A percentile compares a stretch with the other conserved stretches of the same genome.
Evolutionary conservation across 2,797 vertebrate genomes (phyloP).

Genomic region (Enteromius viviparus): DNA sequence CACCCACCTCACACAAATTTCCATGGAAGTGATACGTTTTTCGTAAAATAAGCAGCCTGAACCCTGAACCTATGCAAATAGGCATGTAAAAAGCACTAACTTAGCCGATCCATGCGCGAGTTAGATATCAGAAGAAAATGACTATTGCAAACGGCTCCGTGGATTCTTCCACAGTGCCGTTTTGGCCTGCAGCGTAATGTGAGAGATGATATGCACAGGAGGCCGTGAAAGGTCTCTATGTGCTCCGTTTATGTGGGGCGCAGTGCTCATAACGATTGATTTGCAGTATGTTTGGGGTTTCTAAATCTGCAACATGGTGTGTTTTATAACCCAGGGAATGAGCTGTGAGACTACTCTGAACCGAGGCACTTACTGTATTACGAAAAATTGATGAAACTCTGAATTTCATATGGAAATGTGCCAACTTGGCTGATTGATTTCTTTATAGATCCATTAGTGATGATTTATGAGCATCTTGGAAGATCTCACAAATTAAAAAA

Average conservation of each 20-base stretch:
- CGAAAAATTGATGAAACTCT: constrained; percentile 48
- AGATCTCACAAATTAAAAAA: constrained; percentile 34
- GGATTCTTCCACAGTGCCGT: constrained; percentile 45
- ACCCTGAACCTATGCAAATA: constrained; percentile 56
- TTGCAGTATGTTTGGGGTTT: constrained; percentile 61
- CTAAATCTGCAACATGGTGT: constrained; percentile 57
- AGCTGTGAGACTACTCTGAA: constrained; percentile 40
- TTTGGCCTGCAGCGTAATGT: constrained; percentile 55
- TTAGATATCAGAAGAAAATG: constrained; percentile 55
- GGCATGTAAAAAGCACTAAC: constrained; percentile 37
- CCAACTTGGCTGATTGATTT: constrained; percentile 44
- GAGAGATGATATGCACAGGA: constrained; percentile 61
- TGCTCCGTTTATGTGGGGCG: constrained; percentile 52
- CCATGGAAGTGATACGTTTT: constrained; percentile 45
- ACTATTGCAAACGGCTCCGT: constrained; percentile 46
- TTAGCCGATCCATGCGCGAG: constrained; percentile 49
- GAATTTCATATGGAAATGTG: constrained; percentile 45
- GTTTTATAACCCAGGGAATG: constrained; percentile 51
- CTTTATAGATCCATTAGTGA: constrained; percentile 46
- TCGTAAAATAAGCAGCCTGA: constrained; percentile 54
- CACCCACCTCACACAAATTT: constrained; percentile 57
- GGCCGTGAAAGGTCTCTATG: constrained; percentile 59
- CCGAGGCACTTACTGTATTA: constrained; percentile 51
- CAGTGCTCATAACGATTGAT: constrained; percentile 60
- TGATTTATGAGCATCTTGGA: constrained; percentile 42